Evolutionary conservation across 2,113 vertebrate genomes (phyloP), one percentile per base, ranked within the genome.

Genomic region (Channa maculata): DNA sequence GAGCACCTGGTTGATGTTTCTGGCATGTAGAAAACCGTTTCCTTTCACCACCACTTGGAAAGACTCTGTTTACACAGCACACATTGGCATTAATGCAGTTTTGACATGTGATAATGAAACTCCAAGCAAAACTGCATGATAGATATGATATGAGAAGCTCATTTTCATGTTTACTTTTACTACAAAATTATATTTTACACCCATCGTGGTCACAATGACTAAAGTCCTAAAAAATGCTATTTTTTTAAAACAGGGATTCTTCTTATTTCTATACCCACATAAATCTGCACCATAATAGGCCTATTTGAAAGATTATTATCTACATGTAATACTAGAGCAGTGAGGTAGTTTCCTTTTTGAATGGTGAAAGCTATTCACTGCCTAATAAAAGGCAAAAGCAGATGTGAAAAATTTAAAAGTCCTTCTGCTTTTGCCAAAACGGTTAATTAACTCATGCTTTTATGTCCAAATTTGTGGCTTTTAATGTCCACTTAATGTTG

Each of bases 31-130:
- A 71, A 98, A 97, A 8, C 96, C 96, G 0, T 95, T 96, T 36
- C 97, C 96, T 84, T 90, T 89, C 81, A 98, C 93, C 88, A 95
- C 94, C 60, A 97, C 93, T 78, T 97, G 95, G 86, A 96, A 97
- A 0, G 94, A 91, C 77, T 96, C 97, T 99, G 94, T 92, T 70
- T 48, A 69, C 11, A 86, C 1, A 43, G 57, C 38, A 80, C 37
- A 74, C 15, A 14, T 14, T 12, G 0, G 24, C 13, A 58, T 10
- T 49, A 63, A 51, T 13, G 43, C 37, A 52, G 72, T 71, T 65
- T 45, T 49, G 44, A 62, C 43, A 12, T 12, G 8, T 44, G 48
- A 3, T 14, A n/a, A 36, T 51, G 3, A 7, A n/a, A 24, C n/a
- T 2, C 41, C 33, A 50, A 52, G 14, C 14, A 39, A 49, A 51